These are phyloP conservation scores for Ciconia maguari DNA, from an alignment of 2,113 vertebrate genomes.

Conservation along the genomic window DNA sequence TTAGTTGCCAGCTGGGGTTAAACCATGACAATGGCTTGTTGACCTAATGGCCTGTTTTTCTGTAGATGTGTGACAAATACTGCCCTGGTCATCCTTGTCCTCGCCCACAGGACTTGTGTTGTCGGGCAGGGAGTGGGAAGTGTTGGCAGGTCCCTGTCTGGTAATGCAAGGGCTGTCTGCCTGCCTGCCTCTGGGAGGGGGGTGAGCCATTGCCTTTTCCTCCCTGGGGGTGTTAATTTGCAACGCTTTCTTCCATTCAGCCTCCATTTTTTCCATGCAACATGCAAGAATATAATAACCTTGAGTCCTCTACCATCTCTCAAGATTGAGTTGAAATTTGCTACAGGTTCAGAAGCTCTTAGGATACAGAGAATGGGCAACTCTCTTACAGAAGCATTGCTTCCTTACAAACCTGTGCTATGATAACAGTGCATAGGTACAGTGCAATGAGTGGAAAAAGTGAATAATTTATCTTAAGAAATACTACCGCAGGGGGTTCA, in stretches of 20 bases:
- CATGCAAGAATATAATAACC: not conserved
- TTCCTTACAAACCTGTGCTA: not conserved
- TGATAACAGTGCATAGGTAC: not conserved
- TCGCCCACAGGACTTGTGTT: not conserved
- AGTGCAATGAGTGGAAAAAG: not conserved
- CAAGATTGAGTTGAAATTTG: not conserved
- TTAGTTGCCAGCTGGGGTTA: too few relatives aligned
- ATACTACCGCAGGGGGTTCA: not conserved
- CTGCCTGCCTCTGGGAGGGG: not conserved
- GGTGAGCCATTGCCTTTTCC: not conserved
- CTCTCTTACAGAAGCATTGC: not conserved
- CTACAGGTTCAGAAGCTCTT: not conserved
- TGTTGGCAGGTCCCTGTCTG: accelerated
- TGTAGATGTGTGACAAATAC: not conserved
- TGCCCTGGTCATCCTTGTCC: not conserved
- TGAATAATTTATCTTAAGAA: not conserved
- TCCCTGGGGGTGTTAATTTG: not conserved
- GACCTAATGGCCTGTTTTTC: not conserved
- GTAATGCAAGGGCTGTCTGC: not conserved
- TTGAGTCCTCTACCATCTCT: not conserved
- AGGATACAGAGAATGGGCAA: not conserved
- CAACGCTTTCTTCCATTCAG: not conserved
- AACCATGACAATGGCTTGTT: not conserved
- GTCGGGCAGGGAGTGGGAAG: not conserved
- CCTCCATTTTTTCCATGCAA: not conserved